Evolutionary conservation across 1,140 invertebrate species (phyloP).

Genomic region (Drosophila cardini): DNA sequence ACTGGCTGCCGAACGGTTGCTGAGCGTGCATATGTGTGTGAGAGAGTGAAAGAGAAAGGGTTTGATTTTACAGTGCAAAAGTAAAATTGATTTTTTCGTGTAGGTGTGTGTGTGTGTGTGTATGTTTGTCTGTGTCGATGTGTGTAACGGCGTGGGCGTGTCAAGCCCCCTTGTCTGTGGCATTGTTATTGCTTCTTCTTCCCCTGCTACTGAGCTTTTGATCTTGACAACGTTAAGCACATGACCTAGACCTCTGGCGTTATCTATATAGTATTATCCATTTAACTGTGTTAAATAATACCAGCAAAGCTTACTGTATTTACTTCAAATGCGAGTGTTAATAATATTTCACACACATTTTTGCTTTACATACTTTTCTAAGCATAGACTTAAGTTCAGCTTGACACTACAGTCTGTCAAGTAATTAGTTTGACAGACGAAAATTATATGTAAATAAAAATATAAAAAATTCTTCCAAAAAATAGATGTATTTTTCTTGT

Average conservation of each 20-base stretch:
- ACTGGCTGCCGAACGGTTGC: conserved; percentile 1
- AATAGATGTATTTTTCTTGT: no score
- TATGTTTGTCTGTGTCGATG: neutral
- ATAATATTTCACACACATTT: neutral
- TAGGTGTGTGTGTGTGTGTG: conserved; percentile 1
- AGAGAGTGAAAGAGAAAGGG: conserved; percentile 25
- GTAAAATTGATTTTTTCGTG: conserved; percentile 68
- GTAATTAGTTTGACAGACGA: no score
- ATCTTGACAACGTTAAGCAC: conserved; percentile 14
- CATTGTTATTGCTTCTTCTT: conserved; percentile 4
- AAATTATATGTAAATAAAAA: no score
- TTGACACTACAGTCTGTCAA: no score
- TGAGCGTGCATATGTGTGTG: neutral
- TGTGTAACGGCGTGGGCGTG: conserved; percentile 13
- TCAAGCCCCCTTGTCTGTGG: neutral
- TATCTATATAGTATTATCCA: neutral
- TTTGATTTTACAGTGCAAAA: conserved; percentile 20
- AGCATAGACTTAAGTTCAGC: no score
- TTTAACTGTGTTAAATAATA: conserved; percentile 1
- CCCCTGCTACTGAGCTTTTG: neutral
- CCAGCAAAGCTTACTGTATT: neutral
- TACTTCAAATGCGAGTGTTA: neutral
- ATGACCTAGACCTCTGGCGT: conserved; percentile 14
- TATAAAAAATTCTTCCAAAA: no score
- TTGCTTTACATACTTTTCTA: no score